Conservation (phyloP, 2,797 vertebrate genomes). For the Notamacropus eugenii region DNA sequence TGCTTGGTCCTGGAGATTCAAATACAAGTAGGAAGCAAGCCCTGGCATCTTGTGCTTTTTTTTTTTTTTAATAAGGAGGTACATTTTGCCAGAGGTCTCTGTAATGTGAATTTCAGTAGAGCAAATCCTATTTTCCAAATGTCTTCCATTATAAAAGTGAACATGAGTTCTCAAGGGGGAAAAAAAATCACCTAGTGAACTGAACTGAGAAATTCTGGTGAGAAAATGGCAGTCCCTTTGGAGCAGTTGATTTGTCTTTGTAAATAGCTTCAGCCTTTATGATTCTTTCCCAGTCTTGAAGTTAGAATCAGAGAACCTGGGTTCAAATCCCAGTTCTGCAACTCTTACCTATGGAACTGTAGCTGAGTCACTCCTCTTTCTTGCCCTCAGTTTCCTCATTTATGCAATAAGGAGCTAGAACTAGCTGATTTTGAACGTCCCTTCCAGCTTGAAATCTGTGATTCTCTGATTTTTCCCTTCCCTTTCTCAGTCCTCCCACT, state of each 20-base stretch:
- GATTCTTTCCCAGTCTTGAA: not conserved
- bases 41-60: not conserved
- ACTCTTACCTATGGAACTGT: not conserved
- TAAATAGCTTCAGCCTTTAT: not conserved
- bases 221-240: not conserved
- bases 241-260: not conserved
- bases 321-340: no score
- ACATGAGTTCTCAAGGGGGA: slow-evolving; percentile 1
- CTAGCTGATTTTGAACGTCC: not conserved
- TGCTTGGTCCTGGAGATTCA: not conserved
- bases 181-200: not conserved
- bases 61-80: not conserved
- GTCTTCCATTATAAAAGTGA: not conserved
- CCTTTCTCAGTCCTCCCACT: not conserved
- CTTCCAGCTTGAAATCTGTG: not conserved
- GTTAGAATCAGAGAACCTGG: not conserved
- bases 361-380: not conserved
- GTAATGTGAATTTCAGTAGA: slow-evolving; percentile 40
- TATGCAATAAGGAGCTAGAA: not conserved
- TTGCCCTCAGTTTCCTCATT: not conserved
- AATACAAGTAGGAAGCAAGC: not conserved
- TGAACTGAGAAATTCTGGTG: not conserved
- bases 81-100: not conserved
- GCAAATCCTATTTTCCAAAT: slow-evolving; percentile 3
- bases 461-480: not conserved